phyloP scores from a whole-genome alignment of 2,797 vertebrate species.

The Remorina albescens region DNA sequence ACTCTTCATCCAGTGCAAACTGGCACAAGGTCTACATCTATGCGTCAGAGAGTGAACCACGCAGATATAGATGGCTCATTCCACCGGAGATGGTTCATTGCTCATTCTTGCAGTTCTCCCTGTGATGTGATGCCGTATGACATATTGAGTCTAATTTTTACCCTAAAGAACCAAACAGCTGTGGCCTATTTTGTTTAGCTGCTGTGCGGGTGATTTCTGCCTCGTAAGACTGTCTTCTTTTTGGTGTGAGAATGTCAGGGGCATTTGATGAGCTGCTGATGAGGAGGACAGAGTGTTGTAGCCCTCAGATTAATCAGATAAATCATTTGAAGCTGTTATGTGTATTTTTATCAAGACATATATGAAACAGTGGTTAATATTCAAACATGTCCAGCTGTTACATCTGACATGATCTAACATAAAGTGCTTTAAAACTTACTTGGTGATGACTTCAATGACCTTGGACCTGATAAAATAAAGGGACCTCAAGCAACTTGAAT shows the following conservation, averaged over 20 bases:
- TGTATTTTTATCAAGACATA: constrained; percentile 51
- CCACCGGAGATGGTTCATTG: constrained; percentile 46
- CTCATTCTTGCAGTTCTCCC: constrained; percentile 69
- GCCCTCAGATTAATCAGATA: constrained; percentile 67
- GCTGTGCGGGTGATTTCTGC: constrained; percentile 85
- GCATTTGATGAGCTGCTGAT: constrained; percentile 75
- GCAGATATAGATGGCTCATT: constrained; percentile 55
- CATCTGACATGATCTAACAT: too few relatives aligned
- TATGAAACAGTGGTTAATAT: constrained; percentile 62
- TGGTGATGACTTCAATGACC: too few relatives aligned
- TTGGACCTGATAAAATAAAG: too few relatives aligned
- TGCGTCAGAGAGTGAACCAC: constrained; percentile 38
- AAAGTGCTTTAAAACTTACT: too few relatives aligned
- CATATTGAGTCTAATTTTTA: constrained; percentile 94
- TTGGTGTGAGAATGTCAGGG: constrained; percentile 85
- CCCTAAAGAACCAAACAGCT: constrained; percentile 92
- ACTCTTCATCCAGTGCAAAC: constrained; percentile 61
- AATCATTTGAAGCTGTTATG: constrained; percentile 54
- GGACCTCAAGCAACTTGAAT: too few relatives aligned
- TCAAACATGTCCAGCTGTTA: constrained; percentile 28
- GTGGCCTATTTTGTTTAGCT: constrained; percentile 90
- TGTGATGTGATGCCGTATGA: constrained; percentile 92
- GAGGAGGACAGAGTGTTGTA: constrained; percentile 66
- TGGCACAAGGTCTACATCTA: constrained; percentile 60
- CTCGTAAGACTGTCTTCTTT: constrained; percentile 88